Percentiles rank a stretch among this genome's conserved stretches.
phyloP scores from a whole-genome alignment of 2,113 vertebrate species.

The Brachyistius frenatus region DNA sequence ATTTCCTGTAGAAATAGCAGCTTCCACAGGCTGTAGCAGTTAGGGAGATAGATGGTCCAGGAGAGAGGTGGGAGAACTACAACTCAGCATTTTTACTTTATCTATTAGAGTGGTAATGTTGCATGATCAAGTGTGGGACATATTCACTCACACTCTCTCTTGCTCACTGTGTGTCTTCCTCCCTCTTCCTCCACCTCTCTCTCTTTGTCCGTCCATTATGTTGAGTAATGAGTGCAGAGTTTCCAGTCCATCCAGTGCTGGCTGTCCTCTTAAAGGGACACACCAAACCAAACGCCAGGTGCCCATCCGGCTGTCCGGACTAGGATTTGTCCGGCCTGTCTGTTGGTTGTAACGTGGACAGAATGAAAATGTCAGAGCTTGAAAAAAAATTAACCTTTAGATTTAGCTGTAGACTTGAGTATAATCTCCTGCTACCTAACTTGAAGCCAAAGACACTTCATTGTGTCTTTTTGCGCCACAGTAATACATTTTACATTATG shows the following conservation, averaged over 20 bases:
- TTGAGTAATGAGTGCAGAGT: conserved; percentile 71
- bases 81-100: conserved; percentile 81
- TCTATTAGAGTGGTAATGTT: conserved; percentile 82
- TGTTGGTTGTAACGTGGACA: neutral
- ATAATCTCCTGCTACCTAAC: too few relatives aligned
- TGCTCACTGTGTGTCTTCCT: conserved; percentile 32
- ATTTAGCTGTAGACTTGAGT: too few relatives aligned
- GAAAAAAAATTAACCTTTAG: too few relatives aligned
- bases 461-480: too few relatives aligned
- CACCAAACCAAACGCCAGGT: neutral
- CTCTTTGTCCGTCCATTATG: conserved; percentile 68
- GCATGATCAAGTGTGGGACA: conserved; percentile 76
- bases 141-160: conserved; percentile 58
- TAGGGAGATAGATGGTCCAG: conserved; percentile 80
- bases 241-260: conserved; percentile 54
- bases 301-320: neutral
- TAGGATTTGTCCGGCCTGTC: neutral
- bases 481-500: too few relatives aligned
- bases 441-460: too few relatives aligned
- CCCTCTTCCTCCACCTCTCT: conserved; percentile 14
- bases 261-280: conserved; percentile 54
- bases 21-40: conserved; percentile 68
- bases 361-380: too few relatives aligned
- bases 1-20: conserved; percentile 79
- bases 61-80: conserved; percentile 68